phyloP scores from a whole-genome alignment of 2,113 vertebrate species.

The Redunca redunca region DNA sequence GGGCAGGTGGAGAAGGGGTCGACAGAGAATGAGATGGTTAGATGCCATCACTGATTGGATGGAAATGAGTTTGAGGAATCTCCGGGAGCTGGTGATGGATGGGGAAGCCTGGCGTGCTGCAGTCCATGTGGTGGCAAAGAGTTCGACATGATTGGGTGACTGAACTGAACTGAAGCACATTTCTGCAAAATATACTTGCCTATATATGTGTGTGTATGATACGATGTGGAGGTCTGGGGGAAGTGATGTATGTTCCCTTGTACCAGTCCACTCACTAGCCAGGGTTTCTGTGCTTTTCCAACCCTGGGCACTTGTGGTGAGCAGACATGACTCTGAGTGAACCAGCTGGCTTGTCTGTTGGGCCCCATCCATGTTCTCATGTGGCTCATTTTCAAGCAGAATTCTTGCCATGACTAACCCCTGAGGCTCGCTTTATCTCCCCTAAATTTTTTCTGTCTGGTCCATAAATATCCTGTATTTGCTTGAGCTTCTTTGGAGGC shows the following conservation, averaged over 20 bases:
- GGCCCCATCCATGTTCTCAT: neutral
- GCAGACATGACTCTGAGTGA: neutral
- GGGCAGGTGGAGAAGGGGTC: neutral
- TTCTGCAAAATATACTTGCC: neutral
- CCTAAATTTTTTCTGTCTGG: neutral
- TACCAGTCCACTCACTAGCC: neutral
- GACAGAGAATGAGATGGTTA: neutral
- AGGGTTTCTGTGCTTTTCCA: neutral
- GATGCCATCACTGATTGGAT: neutral
- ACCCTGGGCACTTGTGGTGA: neutral
- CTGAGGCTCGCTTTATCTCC: neutral
- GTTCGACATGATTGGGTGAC: neutral
- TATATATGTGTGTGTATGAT: neutral
- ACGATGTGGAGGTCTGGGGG: neutral
- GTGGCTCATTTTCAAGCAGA: slow-evolving; percentile 37
- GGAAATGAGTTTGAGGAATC: neutral
- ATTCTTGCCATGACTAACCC: neutral
- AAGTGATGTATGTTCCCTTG: neutral
- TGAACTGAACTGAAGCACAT: neutral
- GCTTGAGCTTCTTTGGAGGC: neutral
- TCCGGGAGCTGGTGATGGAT: neutral
- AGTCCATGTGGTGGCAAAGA: neutral
- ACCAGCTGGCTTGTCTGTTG: neutral
- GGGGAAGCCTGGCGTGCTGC: neutral
- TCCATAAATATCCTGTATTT: neutral